Evolutionary conservation across 2,113 vertebrate species (phyloP).

Genomic region (Peromyscus leucopus): DNA sequence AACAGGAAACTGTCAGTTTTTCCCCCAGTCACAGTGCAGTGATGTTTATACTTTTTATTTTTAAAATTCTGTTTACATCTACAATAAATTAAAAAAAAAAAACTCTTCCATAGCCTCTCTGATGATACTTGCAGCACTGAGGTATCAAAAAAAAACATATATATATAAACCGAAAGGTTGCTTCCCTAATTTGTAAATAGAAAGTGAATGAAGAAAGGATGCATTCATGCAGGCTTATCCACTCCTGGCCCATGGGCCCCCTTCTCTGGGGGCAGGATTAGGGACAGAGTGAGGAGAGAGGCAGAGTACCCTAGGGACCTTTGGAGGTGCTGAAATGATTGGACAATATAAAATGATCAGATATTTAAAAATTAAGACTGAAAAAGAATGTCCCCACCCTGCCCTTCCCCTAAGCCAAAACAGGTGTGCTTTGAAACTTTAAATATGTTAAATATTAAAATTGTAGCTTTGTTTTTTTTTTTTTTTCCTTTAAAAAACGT

Average conservation of each 20-base stretch:
- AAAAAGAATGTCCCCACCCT: constrained; percentile 78
- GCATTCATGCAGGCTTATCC: constrained; percentile 67
- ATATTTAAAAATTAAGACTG: constrained; percentile 87
- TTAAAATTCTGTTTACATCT: constrained; percentile 92
- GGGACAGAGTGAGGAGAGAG: constrained; percentile 62
- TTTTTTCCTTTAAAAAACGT: constrained; percentile 82
- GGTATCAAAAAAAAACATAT: constrained; percentile 91
- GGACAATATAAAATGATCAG: constrained; percentile 90
- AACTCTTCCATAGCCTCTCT: constrained; percentile 92
- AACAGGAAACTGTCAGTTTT: constrained; percentile 97
- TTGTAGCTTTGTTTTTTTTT: constrained; percentile 89
- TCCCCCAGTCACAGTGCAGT: constrained; percentile 99
- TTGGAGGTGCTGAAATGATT: constrained; percentile 90
- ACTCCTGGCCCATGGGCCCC: constrained; percentile 64
- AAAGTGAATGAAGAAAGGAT: constrained; percentile 88
- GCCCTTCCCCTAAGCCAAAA: constrained; percentile 77
- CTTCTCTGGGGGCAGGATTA: neutral
- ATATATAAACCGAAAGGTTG: constrained; percentile 87
- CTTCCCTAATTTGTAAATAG: constrained; percentile 91
- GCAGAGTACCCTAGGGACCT: constrained; percentile 74
- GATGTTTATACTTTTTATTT: constrained; percentile 92
- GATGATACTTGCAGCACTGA: constrained; percentile 96
- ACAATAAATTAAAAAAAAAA: constrained; percentile 94
- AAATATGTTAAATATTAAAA: constrained; percentile 88
- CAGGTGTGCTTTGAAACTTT: constrained; percentile 95